Percentiles rank a stretch among this genome's conserved stretches.
Conservation (phyloP, 2,113 vertebrate genomes). For the Pristiophorus japonicus region DNA sequence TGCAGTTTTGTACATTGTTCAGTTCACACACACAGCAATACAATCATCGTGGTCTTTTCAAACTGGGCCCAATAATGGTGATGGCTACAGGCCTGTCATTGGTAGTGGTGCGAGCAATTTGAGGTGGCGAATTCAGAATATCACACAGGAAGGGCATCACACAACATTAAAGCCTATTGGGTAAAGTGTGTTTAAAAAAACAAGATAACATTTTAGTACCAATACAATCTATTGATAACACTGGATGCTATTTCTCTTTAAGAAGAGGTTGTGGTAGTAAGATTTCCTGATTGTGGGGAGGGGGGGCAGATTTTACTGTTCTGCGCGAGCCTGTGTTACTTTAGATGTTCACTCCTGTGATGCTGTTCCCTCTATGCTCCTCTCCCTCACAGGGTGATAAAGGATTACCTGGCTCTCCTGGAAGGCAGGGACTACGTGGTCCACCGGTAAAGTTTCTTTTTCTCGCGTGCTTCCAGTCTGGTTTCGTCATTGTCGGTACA, state of each 20-base stretch:
- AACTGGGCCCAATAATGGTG: neutral
- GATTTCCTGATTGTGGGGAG: neutral
- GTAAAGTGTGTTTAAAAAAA: too few relatives aligned
- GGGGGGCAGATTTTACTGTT: neutral
- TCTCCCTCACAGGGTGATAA: constrained; percentile 63
- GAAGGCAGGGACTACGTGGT: constrained; percentile 59
- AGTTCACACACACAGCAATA: neutral
- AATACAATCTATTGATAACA: too few relatives aligned
- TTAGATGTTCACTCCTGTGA: neutral
- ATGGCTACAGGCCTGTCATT: neutral
- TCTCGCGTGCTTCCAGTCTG: neutral
- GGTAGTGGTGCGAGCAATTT: neutral
- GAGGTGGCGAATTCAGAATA: neutral
- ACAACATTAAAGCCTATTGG: neutral
- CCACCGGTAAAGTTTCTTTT: constrained; percentile 59
- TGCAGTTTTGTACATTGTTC: neutral
- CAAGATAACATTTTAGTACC: too few relatives aligned
- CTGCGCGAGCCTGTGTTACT: neutral
- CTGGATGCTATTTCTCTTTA: too few relatives aligned
- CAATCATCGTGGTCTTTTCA: neutral
- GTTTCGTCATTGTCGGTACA: neutral
- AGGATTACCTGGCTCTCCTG: constrained; percentile 66
- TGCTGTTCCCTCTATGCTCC: constrained; percentile 35
- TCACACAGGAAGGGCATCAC: neutral
- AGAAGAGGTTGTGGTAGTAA: neutral